Base-by-base conservation (phyloP, 2,888 invertebrate genomes). In the Eristalis arbustorum region DNA sequence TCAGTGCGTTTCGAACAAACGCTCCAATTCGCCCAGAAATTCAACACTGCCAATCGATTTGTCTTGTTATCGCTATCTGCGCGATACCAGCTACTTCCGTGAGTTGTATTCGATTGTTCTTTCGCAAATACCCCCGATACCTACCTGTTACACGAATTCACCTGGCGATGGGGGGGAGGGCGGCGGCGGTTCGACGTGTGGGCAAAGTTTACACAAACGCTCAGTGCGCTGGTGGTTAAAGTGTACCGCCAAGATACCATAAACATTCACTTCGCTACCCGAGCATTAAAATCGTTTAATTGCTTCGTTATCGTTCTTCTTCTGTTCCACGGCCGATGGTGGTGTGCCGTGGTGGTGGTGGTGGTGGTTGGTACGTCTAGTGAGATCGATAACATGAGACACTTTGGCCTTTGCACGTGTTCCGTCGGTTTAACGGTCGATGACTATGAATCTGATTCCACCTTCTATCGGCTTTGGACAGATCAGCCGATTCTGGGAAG, bases 261-360 rank as follows among this genome's bases (percentile, higher is more conserved):
- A 75, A 67, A 61, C 28, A 74, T 67, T 64, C 25, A 64, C 28
- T 67, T 67, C 59, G 59, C 23, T 75, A 66, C 66, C 28, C 31
- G 56, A 14, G 73, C 73, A 73, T 40, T 63, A 73, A 73, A 73
- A 59, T 61, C 22, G 31, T 75, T 75, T 67, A 67, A 75, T 75
- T 75, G 75, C 61, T 75, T 75, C 67, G 59, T 75, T 75, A 75
- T 75, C 75, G 66, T 42, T 18, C 49, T 31, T 67, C 3, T 18
- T 49, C 49, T 49, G 49, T 49, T 18, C 18, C 18, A 18, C 2
- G 49, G 49, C 49, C n/a, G n/a, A n/a, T n/a, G n/a, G n/a, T n/a
- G n/a, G 8, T 49, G 49, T 49, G 49, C 18, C 8, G 6, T 31
- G 31, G 31, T 31, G 31, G 31, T 10, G 31, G 31, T 0, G 31